phyloP scores from a whole-genome alignment of 1,140 invertebrate species.

The Elymnias hypermnestra region DNA sequence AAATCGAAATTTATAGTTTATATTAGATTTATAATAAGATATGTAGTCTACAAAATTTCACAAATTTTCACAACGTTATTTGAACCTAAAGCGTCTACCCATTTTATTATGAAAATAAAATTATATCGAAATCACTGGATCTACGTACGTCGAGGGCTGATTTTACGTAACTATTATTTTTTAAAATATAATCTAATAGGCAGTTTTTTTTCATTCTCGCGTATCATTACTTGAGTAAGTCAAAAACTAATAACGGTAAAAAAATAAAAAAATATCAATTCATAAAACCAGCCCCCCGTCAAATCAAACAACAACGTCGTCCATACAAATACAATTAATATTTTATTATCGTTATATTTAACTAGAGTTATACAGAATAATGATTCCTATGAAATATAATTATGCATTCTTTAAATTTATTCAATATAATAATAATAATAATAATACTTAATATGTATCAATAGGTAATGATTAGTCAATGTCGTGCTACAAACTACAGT shows the following conservation, averaged over 20 bases:
- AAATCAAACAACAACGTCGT: slow-evolving; percentile 61
- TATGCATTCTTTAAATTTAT: slow-evolving; percentile 75
- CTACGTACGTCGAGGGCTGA: slow-evolving; percentile 62
- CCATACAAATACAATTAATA: slow-evolving; percentile 72
- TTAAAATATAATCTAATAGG: slow-evolving; percentile 77
- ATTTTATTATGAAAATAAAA: slow-evolving; percentile 76
- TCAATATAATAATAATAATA: slow-evolving; percentile 72
- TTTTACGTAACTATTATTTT: slow-evolving; percentile 73
- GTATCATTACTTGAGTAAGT: slow-evolving; percentile 69
- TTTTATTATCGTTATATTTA: slow-evolving; percentile 77
- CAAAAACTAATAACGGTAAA: slow-evolving; percentile 75
- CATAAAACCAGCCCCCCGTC: slow-evolving; percentile 66
- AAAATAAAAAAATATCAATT: slow-evolving; percentile 76
- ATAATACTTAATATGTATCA: slow-evolving; percentile 76
- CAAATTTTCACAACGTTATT: slow-evolving; percentile 76
- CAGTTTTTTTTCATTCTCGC: slow-evolving; percentile 65
- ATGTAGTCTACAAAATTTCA: slow-evolving; percentile 76
- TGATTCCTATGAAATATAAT: slow-evolving; percentile 79
- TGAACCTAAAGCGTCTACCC: slow-evolving; percentile 75
- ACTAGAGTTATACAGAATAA: slow-evolving; percentile 78
- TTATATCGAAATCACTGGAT: slow-evolving; percentile 72
- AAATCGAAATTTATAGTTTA: slow-evolving; percentile 74
- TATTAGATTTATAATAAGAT: slow-evolving; percentile 77
- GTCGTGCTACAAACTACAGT: slow-evolving; percentile 71
- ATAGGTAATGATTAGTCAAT: slow-evolving; percentile 74